Evolutionary conservation across 64 coral and sea anemone genomes (phyloP).

Genomic region (Porites australiensis): DNA sequence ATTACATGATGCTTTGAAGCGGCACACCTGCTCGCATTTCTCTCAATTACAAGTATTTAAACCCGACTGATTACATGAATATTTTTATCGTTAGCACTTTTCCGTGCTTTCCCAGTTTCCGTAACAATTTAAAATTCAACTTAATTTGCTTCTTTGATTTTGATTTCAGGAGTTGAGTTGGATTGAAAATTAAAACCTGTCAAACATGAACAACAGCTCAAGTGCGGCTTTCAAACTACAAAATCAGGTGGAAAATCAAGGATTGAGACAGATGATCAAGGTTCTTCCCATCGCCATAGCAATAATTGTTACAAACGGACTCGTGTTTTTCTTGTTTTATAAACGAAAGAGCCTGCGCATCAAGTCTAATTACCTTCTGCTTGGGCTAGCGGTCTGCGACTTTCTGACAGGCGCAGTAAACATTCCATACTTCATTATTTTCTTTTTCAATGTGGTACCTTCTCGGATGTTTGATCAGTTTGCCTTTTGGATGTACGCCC

Average conservation of each 20-base stretch:
- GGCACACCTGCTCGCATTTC: too few species aligned
- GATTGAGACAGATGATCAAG: background rate
- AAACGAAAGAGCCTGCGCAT: slow-evolving; percentile 46
- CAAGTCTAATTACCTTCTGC: slow-evolving; percentile 69
- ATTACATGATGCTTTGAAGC: too few species aligned
- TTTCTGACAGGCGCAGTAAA: slow-evolving; percentile 76
- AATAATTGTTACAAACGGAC: slow-evolving; percentile 62
- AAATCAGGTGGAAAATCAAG: background rate
- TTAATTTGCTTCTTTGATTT: background rate
- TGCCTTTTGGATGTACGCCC: background rate
- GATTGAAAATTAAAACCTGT: background rate
- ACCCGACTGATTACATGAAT: too few species aligned
- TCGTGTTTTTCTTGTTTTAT: slow-evolving; percentile 75
- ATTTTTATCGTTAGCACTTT: too few species aligned
- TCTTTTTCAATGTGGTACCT: background rate
- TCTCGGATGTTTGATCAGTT: background rate
- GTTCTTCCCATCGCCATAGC: slow-evolving; percentile 58
- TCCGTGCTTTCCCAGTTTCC: too few species aligned
- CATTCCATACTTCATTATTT: slow-evolving; percentile 55
- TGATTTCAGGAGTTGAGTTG: background rate
- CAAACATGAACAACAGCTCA: slow-evolving; percentile 22
- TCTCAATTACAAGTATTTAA: too few species aligned
- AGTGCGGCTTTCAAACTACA: background rate
- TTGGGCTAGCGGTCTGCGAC: slow-evolving; percentile 77
- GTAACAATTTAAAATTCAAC: too few species aligned